These are phyloP conservation scores for Streblospio benedicti DNA, from an alignment of 1,140 invertebrate species.

Conservation along the genomic window DNA sequence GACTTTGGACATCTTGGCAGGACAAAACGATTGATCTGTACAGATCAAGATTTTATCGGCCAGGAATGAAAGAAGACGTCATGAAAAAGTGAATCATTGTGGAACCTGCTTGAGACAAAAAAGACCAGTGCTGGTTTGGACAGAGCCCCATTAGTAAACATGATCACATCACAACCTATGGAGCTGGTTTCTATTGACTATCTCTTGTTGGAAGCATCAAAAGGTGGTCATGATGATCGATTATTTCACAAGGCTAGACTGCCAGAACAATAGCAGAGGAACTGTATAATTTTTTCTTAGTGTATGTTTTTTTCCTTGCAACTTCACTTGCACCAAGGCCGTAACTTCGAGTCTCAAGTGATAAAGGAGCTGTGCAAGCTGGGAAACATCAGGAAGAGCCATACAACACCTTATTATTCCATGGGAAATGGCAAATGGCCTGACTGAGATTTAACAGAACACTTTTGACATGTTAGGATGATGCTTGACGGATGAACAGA, in stretches of 20 bases:
- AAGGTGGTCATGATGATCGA: constrained; percentile 33
- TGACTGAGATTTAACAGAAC: constrained; percentile 23
- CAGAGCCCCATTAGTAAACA: constrained; percentile 4
- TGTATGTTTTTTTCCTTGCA: constrained; percentile 39
- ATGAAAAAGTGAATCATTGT: not conserved
- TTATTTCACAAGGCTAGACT: constrained; percentile 43
- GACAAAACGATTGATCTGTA: not conserved
- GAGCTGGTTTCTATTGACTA: constrained; percentile 1
- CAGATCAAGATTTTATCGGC: not conserved
- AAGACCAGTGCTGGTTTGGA: not conserved
- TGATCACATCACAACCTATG: not conserved
- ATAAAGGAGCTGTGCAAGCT: constrained; percentile 22
- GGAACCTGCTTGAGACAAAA: not conserved
- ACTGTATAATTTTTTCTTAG: constrained; percentile 34
- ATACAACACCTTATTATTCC: constrained; percentile 27
- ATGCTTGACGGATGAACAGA: constrained; percentile 2
- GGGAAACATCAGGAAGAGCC: constrained; percentile 17
- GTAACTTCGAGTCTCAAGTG: constrained; percentile 22
- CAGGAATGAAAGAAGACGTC: not conserved
- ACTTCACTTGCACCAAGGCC: constrained; percentile 41
- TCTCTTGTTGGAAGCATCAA: constrained; percentile 2
- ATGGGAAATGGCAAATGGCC: constrained; percentile 29
- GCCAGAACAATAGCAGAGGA: constrained; percentile 38
- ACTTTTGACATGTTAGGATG: constrained; percentile 24
- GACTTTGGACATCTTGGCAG: constrained; percentile 12